Conservation (phyloP, 2,888 invertebrate species). For the Meteorus colon region DNA sequence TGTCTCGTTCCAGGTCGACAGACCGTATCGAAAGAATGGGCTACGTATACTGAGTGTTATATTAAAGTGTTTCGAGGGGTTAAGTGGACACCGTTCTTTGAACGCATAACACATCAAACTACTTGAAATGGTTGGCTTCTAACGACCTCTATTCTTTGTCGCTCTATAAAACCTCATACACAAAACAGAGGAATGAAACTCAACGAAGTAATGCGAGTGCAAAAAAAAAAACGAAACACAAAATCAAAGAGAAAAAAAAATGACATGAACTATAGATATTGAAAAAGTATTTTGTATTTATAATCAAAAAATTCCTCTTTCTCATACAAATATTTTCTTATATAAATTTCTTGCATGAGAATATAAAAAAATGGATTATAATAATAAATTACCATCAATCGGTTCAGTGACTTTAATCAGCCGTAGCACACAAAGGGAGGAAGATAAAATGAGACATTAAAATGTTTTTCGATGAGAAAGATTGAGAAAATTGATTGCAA, state of each 20-base stretch:
- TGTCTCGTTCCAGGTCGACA: conserved; percentile 30
- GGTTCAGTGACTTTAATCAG: conserved; percentile 19
- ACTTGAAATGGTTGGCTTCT: not conserved
- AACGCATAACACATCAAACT: not conserved
- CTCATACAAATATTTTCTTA: no score
- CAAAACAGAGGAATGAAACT: not conserved
- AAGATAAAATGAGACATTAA: not conserved
- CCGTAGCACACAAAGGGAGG: not conserved
- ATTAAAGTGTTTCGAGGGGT: conserved; percentile 22
- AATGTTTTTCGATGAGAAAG: not conserved
- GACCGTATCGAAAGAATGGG: conserved; percentile 23
- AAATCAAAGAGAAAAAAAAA: not conserved
- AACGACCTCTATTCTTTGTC: conserved; percentile 25
- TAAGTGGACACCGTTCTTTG: conserved; percentile 15
- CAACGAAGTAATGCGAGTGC: not conserved
- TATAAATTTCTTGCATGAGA: not conserved
- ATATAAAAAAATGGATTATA: not conserved
- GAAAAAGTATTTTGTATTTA: no score
- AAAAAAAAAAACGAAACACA: not conserved
- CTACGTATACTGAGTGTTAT: not conserved
- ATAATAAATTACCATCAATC: not conserved
- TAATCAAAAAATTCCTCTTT: no score
- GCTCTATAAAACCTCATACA: not conserved
- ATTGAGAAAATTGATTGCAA: conserved; percentile 26
- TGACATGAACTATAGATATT: no score